These are phyloP conservation scores for Neodontobutis hainanensis DNA, from an alignment of 2,113 vertebrate genomes.

Conservation along the genomic window DNA sequence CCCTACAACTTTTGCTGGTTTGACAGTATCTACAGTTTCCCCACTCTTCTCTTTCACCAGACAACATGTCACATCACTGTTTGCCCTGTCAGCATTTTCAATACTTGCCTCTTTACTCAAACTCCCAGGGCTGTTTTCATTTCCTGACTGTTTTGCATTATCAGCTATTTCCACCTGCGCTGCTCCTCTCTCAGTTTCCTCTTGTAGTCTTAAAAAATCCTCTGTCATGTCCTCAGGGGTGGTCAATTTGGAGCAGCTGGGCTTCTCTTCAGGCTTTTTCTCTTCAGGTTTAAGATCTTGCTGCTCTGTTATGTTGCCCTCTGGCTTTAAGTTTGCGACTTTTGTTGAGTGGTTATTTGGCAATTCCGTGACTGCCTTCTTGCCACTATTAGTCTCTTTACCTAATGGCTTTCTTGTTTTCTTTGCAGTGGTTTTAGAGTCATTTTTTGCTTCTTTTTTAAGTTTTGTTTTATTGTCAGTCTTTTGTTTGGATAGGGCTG, in stretches of 20 bases:
- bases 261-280: constrained; percentile 26
- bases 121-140: constrained; percentile 22
- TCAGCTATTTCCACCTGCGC: constrained; percentile 22
- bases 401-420: constrained; percentile 54
- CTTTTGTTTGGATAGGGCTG: constrained; percentile 70
- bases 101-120: constrained; percentile 17
- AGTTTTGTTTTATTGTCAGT: constrained; percentile 80
- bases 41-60: constrained; percentile 1
- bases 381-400: constrained; percentile 64
- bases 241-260: constrained; percentile 73
- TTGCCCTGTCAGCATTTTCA: constrained; percentile 6
- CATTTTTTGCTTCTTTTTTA: constrained; percentile 81
- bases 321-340: constrained; percentile 15
- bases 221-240: constrained; percentile 78
- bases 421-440: constrained; percentile 76
- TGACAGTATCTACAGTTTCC: constrained; percentile 43
- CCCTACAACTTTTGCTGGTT: constrained; percentile 70
- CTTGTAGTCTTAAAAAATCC: constrained; percentile 66
- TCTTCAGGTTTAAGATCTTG: constrained; percentile 19
- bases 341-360: constrained; percentile 30
- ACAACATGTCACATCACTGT: constrained; percentile 20
- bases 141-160: constrained; percentile 26
- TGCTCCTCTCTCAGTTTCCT: neutral
- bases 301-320: neutral
- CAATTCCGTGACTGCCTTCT: constrained; percentile 28